Base-by-base conservation (phyloP, 2,113 vertebrate species). In the Motacilla tschutschensis region DNA sequence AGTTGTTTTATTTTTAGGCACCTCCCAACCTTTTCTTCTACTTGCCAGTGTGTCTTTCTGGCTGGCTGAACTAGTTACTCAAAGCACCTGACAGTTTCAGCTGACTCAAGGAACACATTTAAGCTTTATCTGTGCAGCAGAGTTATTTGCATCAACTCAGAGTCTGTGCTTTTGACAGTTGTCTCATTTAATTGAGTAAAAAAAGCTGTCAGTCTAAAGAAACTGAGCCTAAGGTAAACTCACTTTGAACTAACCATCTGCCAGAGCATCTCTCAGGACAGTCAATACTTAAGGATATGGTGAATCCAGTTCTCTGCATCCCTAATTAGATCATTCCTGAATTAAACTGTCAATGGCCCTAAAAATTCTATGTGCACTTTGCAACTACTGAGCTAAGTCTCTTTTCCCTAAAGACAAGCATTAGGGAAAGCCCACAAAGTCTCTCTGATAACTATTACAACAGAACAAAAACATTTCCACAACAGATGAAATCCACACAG, bases 161-260 rank as follows among this genome's bases (percentile, higher is more conserved):
- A 91, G 76, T 93, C 93, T 94, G 91, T 95, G 93, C 95, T 96
- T 96, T 95, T 95, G 95, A 95, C 95, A 95, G 95, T 95, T 95
- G 96, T 88, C 96, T 96, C 92, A 96, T 95, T 96, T 97, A 97
- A 96, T 96, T 96, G 96, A 97, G 95, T 96, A 96, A 96, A 97
- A 97, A 96, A 97, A 96, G 95, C 97, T 96, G 96, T 96, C 96
- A 97, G 95, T 96, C 95, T 96, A 93, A 96, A 94, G 95, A 95
- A 95, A 94, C 94, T 89, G 80, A 91, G 96, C 97, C 96, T 95
- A 93, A 96, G 96, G 97, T 96, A 97, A 96, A 97, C 96, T 96
- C 95, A 71, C 95, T 96, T 96, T 95, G 96, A 97, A 97, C 96
- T 96, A 96, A 95, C 96, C 97, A 97, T 97, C 96, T 97, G 97